A percentile compares a stretch with the other conserved stretches of the same genome.
Evolutionary conservation across 2,888 invertebrate genomes (phyloP).

Genomic region (Caenorhabditis panamensis): DNA sequence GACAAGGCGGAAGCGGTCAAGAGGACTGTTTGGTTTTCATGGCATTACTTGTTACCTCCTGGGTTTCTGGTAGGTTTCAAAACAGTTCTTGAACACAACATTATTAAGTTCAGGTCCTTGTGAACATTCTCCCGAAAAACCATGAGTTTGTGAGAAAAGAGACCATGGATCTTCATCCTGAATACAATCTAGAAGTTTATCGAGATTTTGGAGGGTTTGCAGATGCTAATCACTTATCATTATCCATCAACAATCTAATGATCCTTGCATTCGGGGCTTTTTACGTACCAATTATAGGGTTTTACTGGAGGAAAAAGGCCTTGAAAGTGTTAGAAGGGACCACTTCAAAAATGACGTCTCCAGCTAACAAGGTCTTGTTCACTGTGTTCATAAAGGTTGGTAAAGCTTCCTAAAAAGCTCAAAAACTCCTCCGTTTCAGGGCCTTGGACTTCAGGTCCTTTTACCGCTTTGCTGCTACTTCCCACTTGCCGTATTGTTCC

Average conservation of each 20-base stretch:
- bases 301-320: constrained; percentile 4
- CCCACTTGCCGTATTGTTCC: constrained; percentile 22
- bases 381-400: too few relatives aligned
- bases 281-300: constrained; percentile 27
- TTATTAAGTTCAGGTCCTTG: constrained; percentile 16
- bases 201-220: constrained; percentile 33
- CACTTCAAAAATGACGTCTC: neutral
- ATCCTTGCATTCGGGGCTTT: constrained; percentile 26
- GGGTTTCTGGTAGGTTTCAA: too few relatives aligned
- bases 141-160: constrained; percentile 26
- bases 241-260: constrained; percentile 16
- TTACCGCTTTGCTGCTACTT: constrained; percentile 40
- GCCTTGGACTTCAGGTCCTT: constrained; percentile 43
- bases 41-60: constrained; percentile 9
- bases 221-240: constrained; percentile 33
- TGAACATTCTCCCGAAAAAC: constrained; percentile 20
- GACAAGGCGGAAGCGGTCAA: neutral
- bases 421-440: constrained; percentile 18
- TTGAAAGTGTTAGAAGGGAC: neutral
- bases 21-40: neutral
- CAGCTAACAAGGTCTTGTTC: too few relatives aligned
- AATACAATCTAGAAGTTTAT: constrained; percentile 38
- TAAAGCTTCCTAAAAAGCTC: too few relatives aligned
- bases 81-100: neutral
- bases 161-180: constrained; percentile 14